A percentile compares a stretch with the other conserved stretches of the same genome.
Conservation (phyloP, 2,888 invertebrate species). For the Hyles lineata region DNA sequence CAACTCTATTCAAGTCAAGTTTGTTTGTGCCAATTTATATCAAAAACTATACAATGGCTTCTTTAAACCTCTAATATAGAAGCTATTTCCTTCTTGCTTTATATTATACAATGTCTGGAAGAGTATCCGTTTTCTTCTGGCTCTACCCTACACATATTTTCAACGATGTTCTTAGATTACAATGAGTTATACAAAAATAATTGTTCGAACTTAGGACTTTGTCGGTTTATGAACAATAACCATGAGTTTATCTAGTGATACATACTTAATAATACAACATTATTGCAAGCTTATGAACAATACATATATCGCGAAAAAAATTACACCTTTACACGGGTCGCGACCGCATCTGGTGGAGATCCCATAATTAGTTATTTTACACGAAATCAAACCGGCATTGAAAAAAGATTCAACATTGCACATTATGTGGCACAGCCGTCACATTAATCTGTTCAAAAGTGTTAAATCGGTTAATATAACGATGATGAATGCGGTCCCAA, state of each 20-base stretch:
- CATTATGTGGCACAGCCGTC: slow-evolving; percentile 48
- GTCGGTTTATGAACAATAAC: too few species aligned
- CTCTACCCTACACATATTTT: too few species aligned
- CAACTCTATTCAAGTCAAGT: slow-evolving; percentile 7
- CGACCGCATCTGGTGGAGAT: slow-evolving; percentile 17
- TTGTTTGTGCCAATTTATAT: not conserved
- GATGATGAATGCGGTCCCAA: slow-evolving; percentile 82
- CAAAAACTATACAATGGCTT: too few species aligned
- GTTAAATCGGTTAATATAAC: slow-evolving; percentile 85
- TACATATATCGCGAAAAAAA: not conserved
- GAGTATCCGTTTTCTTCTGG: too few species aligned
- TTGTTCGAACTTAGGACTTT: too few species aligned
- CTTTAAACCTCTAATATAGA: too few species aligned
- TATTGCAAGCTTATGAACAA: not conserved
- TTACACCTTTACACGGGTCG: not conserved
- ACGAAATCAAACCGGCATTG: slow-evolving; percentile 42
- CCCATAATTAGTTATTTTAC: slow-evolving; percentile 41
- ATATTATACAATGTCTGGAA: too few species aligned
- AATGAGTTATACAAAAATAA: too few species aligned
- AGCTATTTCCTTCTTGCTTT: too few species aligned
- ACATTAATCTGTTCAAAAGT: slow-evolving; percentile 82
- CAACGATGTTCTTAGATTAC: too few species aligned
- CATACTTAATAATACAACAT: not conserved
- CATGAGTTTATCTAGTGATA: too few species aligned
- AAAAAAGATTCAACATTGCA: slow-evolving; percentile 31